A percentile compares a stretch with the other conserved stretches of the same genome.
phyloP scores from a whole-genome alignment of 2,113 vertebrate genomes.

The Neogale vison region DNA sequence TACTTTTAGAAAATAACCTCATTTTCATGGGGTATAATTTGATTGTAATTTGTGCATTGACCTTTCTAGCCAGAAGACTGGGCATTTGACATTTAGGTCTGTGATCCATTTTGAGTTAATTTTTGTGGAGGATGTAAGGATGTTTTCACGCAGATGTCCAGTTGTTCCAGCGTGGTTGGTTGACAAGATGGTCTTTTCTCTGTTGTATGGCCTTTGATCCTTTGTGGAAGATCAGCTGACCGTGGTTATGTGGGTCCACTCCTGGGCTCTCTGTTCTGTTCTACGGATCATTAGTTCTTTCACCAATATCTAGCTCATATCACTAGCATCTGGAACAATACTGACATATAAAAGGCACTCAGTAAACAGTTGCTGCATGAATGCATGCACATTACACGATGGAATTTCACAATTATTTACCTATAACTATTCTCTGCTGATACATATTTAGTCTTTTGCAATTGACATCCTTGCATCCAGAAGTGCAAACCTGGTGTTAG shows the following conservation, averaged over 20 bases:
- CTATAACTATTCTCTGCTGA: not conserved
- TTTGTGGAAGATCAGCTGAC: not conserved
- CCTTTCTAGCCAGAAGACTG: not conserved
- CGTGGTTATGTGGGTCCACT: not conserved
- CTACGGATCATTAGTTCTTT: not conserved
- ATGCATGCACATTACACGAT: not conserved
- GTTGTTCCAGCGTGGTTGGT: not conserved
- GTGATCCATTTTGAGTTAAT: not conserved
- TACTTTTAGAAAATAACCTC: slow-evolving; percentile 10
- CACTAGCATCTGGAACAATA: not conserved
- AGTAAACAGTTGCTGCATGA: not conserved
- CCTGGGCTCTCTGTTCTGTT: not conserved
- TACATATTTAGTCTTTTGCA: not conserved
- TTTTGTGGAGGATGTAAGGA: not conserved
- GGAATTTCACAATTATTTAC: not conserved
- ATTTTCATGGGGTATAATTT: not conserved
- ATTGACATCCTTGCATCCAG: not conserved
- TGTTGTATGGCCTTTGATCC: not conserved
- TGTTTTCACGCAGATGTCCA: not conserved
- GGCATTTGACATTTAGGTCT: not conserved
- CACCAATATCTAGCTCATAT: not conserved
- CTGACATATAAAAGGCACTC: not conserved
- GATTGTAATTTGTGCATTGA: not conserved
- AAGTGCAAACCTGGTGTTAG: not conserved
- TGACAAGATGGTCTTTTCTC: not conserved